Evolutionary conservation across 2,113 vertebrate species (phyloP), one percentile per base, ranked within the genome.

Genomic region (Toxostoma redivivum): DNA sequence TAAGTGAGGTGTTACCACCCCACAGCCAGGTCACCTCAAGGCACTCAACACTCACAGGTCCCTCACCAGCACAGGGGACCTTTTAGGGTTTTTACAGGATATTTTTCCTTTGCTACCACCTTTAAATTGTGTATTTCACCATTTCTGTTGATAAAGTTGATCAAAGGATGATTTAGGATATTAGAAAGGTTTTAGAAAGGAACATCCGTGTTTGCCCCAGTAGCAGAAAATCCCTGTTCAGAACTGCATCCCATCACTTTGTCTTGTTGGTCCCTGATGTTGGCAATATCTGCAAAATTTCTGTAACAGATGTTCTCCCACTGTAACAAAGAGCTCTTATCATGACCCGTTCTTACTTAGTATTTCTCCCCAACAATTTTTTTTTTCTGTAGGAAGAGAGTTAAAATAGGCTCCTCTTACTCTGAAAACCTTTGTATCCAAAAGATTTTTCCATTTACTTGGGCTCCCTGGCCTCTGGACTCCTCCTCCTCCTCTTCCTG

Each of bases 241-340:
- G 73, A 82, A 38, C n/a, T 25, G 16, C 5, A 44, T 1, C 3
- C 23, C 8, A 5, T 45, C 40, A 17, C 12, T 15, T 66, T 48
- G 12, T 16, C 16, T 57, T 28, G 8, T 11, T 4, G 0, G 9
- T 61, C 24, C 12, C 21, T 0, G 0, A 23, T 15, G 19, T 40
- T 62, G 56, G 11, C 31, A 67, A 15, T 44, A 37, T 31, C 51
- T 92, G 37, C 38, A 84, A 78, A 84, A 67, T 16, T 69, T 86
- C 58, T 51, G 11, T 53, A 53, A 10, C 7, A 37, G 40, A 17
- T 81, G 44, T 81, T 54, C 13, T 40, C 44, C 64, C 45, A 37
- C 15, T 48, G 9, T 17, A 78, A 51, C 14, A 85, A 65, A 76
- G 45, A 42, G 3, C 4, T 83, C 12, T 60, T 80, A 62, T 7